Base-by-base conservation (phyloP, 2,113 vertebrate species). In the Camarhynchus parvulus region DNA sequence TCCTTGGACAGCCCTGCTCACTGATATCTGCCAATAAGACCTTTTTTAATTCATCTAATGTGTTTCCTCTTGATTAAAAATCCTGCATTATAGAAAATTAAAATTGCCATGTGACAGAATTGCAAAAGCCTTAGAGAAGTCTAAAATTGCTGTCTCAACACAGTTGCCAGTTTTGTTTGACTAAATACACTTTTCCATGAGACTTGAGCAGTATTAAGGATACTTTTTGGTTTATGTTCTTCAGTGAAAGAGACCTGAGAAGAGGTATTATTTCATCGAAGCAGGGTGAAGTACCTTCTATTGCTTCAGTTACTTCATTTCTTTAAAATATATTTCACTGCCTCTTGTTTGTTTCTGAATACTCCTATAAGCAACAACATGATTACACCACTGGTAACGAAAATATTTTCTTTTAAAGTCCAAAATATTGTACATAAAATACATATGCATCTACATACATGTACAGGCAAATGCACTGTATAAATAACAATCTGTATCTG, bases 31-130 rank as follows among this genome's bases (percentile, higher is more conserved):
- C 92, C 91, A 89, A 82, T 95, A 89, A 92, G 61, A n/a, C n/a
- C 1, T 3, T 31, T 80, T 94, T 95, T 76, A 96, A 94, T 95
- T 91, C 58, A 89, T 78, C 37, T 94, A 92, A 95, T 94, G 47
- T 67, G 52, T 89, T 78, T 72, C 90, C 35, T 86, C 73, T 94
- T 94, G 94, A 97, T 97, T 97, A 96, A 97, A 96, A 94, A 84
- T 78, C 35, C 72, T 72, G 22, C 52, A 44, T 84, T 96, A 79
- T 27, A 91, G 80, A 69, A 94, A 94, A 97, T 97, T 94, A 95
- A 95, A 96, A 96, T 64, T 56, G 20, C 10, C 83, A 81, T 23
- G 49, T 94, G 91, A 68, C 69, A 58, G 35, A 87, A 64, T 11
- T 84, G 61, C 33, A 78, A 89, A 94, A 92, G 47, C 92, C 62